Conservation (phyloP, 2,113 vertebrate genomes). For the Marmota flaviventris region DNA sequence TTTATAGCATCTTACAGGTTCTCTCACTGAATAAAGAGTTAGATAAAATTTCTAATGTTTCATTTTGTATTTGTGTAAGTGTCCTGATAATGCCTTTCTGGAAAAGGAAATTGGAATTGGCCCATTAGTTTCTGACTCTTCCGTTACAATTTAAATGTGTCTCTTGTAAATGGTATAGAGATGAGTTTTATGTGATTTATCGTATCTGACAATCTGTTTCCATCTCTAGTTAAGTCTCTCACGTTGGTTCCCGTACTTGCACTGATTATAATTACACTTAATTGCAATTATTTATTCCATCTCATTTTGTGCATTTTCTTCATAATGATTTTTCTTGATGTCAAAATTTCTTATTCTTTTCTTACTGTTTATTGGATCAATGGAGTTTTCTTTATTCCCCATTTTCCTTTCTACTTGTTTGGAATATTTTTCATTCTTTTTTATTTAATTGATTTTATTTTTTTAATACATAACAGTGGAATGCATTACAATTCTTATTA, state of each 20-base stretch:
- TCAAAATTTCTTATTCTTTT: background rate
- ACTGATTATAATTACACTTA: background rate
- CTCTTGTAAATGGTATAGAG: background rate
- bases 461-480: too few species aligned
- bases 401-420: background rate
- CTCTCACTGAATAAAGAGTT: background rate
- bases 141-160: background rate
- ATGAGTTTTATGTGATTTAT: background rate
- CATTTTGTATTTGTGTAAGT: background rate
- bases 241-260: background rate
- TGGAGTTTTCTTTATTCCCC: background rate
- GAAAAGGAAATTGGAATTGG: background rate
- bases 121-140: background rate
- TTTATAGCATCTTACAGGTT: background rate
- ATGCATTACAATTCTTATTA: too few species aligned
- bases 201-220: background rate
- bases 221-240: background rate
- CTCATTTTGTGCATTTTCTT: background rate
- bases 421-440: background rate
- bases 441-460: too few species aligned
- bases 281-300: background rate
- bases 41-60: background rate
- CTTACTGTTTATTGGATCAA: background rate
- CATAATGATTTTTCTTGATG: background rate
- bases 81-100: background rate